Evolutionary conservation across 1,140 invertebrate genomes (phyloP), one percentile per base, ranked within the genome.

Genomic region (Hestina assimilis): DNA sequence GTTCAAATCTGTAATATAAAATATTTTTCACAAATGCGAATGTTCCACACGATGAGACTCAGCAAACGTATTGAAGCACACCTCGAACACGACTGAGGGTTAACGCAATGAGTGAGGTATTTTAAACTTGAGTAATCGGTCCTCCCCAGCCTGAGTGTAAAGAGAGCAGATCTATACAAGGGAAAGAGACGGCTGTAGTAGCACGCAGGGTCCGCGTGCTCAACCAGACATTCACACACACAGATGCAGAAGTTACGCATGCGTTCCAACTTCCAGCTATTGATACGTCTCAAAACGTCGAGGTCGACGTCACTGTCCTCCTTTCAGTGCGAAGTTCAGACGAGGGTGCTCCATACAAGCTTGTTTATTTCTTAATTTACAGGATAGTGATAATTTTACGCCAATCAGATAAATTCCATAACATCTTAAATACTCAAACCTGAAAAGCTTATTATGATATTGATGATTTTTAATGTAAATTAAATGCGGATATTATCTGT

Each of bases 41-140:
- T 54, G 57, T 66, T 63, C 61, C 52, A 71, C 65, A 68, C 56
- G 47, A 20, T 61, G 65, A 68, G 56, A 63, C 57, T 63, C 35
- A 50, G 57, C 59, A 55, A 78, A 61, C 69, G 73, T 67, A 63
- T 64, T 51, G 72, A 31, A 73, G 64, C 67, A 66, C 71, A 75
- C 65, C 72, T 79, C 60, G 70, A 77, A 73, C 72, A 75, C 68
- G 63, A 87, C 84, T 87, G 81, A 82, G 78, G 73, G 78, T 71
- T 73, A 72, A 65, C 61, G 63, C 69, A 63, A 48, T 63, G 50
- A 57, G 58, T 59, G 60, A 70, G 75, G 73, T 87, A 87, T 87
- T 87, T 85, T 82, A 85, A 85, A 82, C 83, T 80, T 82, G 59
- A 73, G 64, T 80, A 71, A 74, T 73, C 71, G 68, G 79, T 72